These are phyloP conservation scores for Leptinotarsa defecta DNA, from an alignment of 1,140 invertebrate species.

Conservation along the genomic window DNA sequence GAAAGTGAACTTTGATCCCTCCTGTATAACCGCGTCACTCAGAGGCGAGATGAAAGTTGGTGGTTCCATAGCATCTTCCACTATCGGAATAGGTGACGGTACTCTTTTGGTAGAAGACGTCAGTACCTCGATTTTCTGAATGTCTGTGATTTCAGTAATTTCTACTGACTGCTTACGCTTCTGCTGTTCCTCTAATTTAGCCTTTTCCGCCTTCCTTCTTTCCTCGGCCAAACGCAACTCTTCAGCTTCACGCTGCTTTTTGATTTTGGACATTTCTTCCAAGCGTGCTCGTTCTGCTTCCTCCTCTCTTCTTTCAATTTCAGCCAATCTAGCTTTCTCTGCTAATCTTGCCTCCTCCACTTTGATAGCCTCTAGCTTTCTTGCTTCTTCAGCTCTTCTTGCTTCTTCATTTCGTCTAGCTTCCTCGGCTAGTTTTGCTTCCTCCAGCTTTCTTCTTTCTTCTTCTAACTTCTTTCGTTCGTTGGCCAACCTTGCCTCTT, in stretches of 20 bases:
- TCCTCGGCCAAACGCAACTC: constrained; percentile 26
- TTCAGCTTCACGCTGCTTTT: constrained; percentile 39
- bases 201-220: constrained; percentile 37
- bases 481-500: constrained; percentile 37
- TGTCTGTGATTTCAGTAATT: constrained; percentile 43
- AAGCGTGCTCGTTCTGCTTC: constrained; percentile 33
- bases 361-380: constrained; percentile 27
- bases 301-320: constrained; percentile 30
- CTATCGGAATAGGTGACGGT: constrained; percentile 32
- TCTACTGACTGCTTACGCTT: constrained; percentile 39
- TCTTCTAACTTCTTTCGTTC: constrained; percentile 53
- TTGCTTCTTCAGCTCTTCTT: constrained; percentile 50
- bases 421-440: constrained; percentile 34
- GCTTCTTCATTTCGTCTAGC: constrained; percentile 33
- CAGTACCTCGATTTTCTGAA: constrained; percentile 34
- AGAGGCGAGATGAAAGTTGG: constrained; percentile 69
- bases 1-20: constrained; percentile 60
- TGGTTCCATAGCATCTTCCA: constrained; percentile 52
- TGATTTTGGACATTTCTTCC: constrained; percentile 14
- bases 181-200: constrained; percentile 38
- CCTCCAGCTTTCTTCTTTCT: constrained; percentile 50
- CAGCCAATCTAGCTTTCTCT: constrained; percentile 42
- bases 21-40: constrained; percentile 72
- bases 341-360: constrained; percentile 37
- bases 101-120: constrained; percentile 33